A percentile compares a stretch with the other conserved stretches of the same genome.
Evolutionary conservation across 2,113 vertebrate species (phyloP).

Genomic region (Columbina picui): DNA sequence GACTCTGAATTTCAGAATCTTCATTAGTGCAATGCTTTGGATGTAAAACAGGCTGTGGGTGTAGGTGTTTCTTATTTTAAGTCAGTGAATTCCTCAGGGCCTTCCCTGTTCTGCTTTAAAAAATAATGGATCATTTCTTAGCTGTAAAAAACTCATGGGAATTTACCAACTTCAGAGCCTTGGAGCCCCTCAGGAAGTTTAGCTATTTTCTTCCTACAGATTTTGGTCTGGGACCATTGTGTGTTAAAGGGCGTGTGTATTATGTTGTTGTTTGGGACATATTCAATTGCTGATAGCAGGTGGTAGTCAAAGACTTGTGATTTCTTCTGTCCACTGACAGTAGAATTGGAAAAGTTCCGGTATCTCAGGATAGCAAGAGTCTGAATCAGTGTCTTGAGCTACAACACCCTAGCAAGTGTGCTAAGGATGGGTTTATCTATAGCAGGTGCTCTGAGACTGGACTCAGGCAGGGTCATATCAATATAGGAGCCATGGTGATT

Average conservation of each 20-base stretch:
- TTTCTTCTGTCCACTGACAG: neutral
- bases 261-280: neutral
- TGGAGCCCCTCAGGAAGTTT: neutral
- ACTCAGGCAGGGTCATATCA: neutral
- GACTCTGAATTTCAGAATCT: constrained; percentile 12
- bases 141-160: neutral
- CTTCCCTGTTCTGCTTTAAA: constrained; percentile 19
- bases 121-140: neutral
- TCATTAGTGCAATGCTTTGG: neutral
- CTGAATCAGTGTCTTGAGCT: neutral
- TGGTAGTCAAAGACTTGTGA: neutral
- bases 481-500: neutral
- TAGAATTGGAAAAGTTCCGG: neutral
- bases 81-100: constrained; percentile 2
- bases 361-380: neutral
- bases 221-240: neutral
- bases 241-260: neutral
- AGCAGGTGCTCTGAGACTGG: neutral
- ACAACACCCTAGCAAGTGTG: neutral
- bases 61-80: constrained; percentile 39
- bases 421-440: neutral
- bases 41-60: neutral
- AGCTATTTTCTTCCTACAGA: neutral
- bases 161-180: neutral
- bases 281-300: neutral